A percentile compares a stretch with the other conserved stretches of the same genome.
Conservation (phyloP, 2,888 invertebrate species). For the Leucoma salicis region DNA sequence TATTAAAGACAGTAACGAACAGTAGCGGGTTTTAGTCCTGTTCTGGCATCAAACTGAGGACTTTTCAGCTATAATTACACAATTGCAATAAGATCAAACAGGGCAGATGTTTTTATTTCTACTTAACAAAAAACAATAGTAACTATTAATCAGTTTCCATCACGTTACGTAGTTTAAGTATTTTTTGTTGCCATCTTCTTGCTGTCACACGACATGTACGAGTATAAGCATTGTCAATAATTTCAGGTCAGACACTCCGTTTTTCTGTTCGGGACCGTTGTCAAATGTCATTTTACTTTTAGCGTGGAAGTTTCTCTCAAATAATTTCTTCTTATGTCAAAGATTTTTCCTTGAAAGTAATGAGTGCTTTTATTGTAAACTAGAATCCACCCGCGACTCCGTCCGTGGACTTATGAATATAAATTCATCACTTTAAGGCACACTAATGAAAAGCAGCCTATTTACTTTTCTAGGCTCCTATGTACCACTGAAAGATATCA, state of each 20-base stretch:
- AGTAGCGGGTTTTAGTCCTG: no score
- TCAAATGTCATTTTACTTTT: slow-evolving; percentile 43
- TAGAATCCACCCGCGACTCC: no score
- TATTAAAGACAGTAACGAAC: no score
- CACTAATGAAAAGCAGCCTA: no score
- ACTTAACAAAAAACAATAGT: background rate
- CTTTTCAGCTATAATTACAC: no score
- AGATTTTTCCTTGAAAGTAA: background rate
- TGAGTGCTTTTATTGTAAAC: background rate
- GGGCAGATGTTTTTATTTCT: no score
- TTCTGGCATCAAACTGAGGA: no score
- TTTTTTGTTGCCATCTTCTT: background rate
- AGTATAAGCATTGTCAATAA: slow-evolving; percentile 39
- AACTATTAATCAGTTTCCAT: background rate
- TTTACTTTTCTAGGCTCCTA: no score
- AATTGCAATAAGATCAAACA: no score
- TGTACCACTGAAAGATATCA: no score
- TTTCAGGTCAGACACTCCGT: slow-evolving; percentile 25
- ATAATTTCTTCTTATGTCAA: slow-evolving; percentile 5
- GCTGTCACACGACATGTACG: slow-evolving; percentile 13
- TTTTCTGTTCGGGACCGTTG: slow-evolving; percentile 41
- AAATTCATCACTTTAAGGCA: no score
- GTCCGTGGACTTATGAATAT: no score
- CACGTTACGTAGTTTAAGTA: background rate
- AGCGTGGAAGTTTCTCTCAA: slow-evolving; percentile 5